Base-by-base conservation (phyloP, 1,140 invertebrate genomes). In the Pseudachorutes palmiensis region DNA sequence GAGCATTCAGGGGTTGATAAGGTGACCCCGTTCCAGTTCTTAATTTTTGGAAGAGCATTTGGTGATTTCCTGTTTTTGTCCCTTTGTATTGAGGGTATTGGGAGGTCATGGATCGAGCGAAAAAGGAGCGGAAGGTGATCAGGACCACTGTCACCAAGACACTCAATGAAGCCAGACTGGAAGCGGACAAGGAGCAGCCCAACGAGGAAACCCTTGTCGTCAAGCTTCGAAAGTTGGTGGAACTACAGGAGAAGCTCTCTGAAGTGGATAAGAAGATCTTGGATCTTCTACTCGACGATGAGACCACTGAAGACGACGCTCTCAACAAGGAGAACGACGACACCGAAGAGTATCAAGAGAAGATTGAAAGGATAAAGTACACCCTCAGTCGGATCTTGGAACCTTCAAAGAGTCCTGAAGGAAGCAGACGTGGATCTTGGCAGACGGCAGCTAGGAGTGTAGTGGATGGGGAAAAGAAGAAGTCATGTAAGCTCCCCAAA, bases 401-500 rank as follows among this genome's bases (percentile, higher is more conserved):
- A 9, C 2, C 30, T 24, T 2, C 2, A 14, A 2, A 26, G 16
- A 2, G 24, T 2, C 9, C 41, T 3, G n/a, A 30, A 29, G n/a
- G 61, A 9, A 5, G 28, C 29, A 16, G 14, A 14, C 5, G 14
- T 3, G 28, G 28, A 31, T 60, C 61, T 24, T 19, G 19, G 36
- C 5, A 3, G 19, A 63, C 26, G 36, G 31, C 16, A 9, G 19
- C 28, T 5, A 32, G 59, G 5, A 30, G 28, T 36, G 45, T 3
- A 2, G 26, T 22, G 2, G 16, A n/a, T 9, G 36, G 9, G 2
- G 9, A 12, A 3, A 45, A 19, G 1, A 45, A 22, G 3, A 62
- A 48, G 14, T 45, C 33, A 9, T 57, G 22, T 30, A 76, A 74
- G 62, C 58, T 76, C 55, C 73, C 77, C 16, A 76, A 73, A 62